Conservation (phyloP, 37 sponge, comb jelly and placozoan genomes). For the Chondrosia reniformis region DNA sequence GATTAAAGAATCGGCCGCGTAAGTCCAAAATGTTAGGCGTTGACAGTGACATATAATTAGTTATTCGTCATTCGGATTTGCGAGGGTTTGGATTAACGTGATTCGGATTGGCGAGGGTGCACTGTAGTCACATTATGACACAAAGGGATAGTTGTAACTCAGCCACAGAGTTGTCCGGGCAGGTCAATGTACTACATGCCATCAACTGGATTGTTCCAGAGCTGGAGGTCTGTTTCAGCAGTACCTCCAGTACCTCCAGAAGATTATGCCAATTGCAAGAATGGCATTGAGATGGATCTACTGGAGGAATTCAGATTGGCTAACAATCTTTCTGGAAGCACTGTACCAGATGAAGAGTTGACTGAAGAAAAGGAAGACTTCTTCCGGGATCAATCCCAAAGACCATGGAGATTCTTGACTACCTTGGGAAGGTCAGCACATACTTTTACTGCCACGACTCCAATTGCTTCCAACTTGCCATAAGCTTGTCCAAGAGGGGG, state of each 20-base stretch:
- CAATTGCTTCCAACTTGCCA: neutral
- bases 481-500: neutral
- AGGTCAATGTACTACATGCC: too few species aligned
- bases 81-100: too few species aligned
- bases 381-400: neutral
- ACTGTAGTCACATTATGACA: too few species aligned
- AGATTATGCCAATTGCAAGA: neutral
- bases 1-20: too few species aligned
- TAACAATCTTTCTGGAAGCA: neutral
- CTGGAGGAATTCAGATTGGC: neutral
- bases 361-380: neutral
- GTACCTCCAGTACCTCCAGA: neutral
- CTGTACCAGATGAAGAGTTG: neutral
- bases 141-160: too few species aligned
- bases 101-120: too few species aligned
- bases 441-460: neutral
- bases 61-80: too few species aligned
- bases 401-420: neutral
- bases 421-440: neutral
- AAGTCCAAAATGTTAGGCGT: too few species aligned
- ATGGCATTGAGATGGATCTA: neutral
- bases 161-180: too few species aligned
- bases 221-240: too few species aligned
- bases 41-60: too few species aligned
- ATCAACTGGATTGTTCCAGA: too few species aligned